These are phyloP conservation scores for Nerophis lumbriciformis DNA, from an alignment of 2,113 vertebrate genomes.

Conservation along the genomic window DNA sequence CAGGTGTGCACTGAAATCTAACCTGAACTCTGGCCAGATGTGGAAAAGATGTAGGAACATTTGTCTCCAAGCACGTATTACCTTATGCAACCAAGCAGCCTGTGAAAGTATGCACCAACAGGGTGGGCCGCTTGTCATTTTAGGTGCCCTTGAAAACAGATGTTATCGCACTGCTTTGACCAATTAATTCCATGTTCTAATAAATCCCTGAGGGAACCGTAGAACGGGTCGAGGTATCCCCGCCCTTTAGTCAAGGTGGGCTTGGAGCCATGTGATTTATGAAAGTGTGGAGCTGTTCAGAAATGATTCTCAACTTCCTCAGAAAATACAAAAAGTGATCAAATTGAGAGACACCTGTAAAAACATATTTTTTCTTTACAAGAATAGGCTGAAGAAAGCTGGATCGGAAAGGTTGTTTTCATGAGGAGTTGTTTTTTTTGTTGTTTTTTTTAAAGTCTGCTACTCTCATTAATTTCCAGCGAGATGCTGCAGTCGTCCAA, in stretches of 20 bases:
- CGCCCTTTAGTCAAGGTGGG: background rate
- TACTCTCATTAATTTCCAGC: slow-evolving; percentile 20
- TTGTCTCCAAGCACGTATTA: slow-evolving; percentile 1
- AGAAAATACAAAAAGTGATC: background rate
- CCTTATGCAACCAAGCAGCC: background rate
- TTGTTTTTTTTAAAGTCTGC: slow-evolving; percentile 34
- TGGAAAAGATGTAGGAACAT: slow-evolving; percentile 5
- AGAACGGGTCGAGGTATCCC: background rate
- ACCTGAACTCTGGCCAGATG: slow-evolving; percentile 5
- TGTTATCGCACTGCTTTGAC: background rate
- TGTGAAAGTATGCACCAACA: background rate
- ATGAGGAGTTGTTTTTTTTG: background rate
- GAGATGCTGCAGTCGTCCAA: background rate
- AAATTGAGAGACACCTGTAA: slow-evolving; percentile 66
- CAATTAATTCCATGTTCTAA: background rate
- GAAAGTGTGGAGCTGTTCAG: background rate
- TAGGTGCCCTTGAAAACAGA: background rate
- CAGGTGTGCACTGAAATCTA: slow-evolving; percentile 5
- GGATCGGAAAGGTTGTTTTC: slow-evolving; percentile 12
- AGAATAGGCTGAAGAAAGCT: slow-evolving; percentile 28
- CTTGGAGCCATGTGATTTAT: too few species aligned
- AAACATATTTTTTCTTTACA: slow-evolving; percentile 65
- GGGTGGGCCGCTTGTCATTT: background rate
- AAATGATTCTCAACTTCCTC: background rate
- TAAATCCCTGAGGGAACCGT: background rate